Evolutionary conservation across 1,140 invertebrate species (phyloP).

Genomic region (Drosophila obscura): DNA sequence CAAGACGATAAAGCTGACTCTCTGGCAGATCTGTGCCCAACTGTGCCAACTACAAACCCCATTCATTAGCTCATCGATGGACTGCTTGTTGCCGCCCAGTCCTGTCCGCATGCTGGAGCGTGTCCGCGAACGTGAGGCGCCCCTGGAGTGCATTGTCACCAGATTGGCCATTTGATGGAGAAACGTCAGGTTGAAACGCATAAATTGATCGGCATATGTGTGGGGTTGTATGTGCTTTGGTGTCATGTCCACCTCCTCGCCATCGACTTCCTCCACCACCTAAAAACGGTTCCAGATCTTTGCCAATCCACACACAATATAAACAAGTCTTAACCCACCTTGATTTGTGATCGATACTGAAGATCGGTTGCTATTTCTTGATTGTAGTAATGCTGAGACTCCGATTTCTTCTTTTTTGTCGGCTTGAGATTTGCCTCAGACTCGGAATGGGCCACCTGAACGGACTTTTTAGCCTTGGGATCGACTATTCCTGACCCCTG

Average conservation of each 20-base stretch:
- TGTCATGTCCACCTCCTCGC: slow-evolving; percentile 51
- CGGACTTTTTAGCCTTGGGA: slow-evolving; percentile 44
- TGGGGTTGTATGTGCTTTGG: slow-evolving; percentile 39
- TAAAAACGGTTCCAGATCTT: neutral
- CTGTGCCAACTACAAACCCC: slow-evolving; percentile 35
- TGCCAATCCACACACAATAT: too few relatives aligned
- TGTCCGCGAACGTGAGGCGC: slow-evolving; percentile 23
- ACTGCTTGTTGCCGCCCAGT: slow-evolving; percentile 62
- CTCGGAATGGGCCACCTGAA: slow-evolving; percentile 14
- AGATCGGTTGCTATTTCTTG: slow-evolving; percentile 37
- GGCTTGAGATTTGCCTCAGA: neutral
- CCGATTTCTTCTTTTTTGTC: slow-evolving; percentile 20
- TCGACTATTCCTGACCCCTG: neutral
- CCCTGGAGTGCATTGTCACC: neutral
- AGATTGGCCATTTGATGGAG: slow-evolving; percentile 35
- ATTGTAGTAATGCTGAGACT: slow-evolving; percentile 28
- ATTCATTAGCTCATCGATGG: slow-evolving; percentile 64
- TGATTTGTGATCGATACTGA: slow-evolving; percentile 45
- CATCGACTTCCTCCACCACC: slow-evolving; percentile 41
- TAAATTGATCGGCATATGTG: slow-evolving; percentile 27
- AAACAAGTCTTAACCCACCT: slow-evolving; percentile 5
- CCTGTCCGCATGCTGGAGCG: slow-evolving; percentile 55
- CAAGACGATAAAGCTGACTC: too few relatives aligned
- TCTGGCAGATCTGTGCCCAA: too few relatives aligned
- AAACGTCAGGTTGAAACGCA: slow-evolving; percentile 38